Percentiles rank a stretch among this genome's conserved stretches.
phyloP scores from a whole-genome alignment of 2,797 vertebrate genomes.

The Odontamblyopus rebecca region DNA sequence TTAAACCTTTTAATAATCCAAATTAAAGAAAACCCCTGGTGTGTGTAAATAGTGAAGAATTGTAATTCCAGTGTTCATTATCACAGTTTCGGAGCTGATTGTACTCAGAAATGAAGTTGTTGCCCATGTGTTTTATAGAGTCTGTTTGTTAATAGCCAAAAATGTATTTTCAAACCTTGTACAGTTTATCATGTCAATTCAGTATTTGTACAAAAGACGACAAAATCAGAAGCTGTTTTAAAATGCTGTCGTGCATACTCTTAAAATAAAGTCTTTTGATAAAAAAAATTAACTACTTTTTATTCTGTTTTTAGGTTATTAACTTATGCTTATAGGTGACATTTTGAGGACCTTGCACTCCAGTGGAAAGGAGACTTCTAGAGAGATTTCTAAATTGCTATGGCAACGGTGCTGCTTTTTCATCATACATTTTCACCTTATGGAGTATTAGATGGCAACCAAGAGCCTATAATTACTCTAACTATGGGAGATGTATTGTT shows the following conservation, averaged over 20 bases:
- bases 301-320: neutral
- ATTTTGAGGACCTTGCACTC: too few relatives aligned
- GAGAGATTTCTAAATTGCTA: too few relatives aligned
- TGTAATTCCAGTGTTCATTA: neutral
- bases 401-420: too few relatives aligned
- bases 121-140: neutral
- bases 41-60: neutral
- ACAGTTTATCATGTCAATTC: conserved; percentile 59
- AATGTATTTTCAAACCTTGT: conserved; percentile 26
- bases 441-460: too few relatives aligned
- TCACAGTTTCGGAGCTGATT: neutral
- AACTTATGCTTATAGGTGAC: too few relatives aligned
- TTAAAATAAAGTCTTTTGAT: conserved; percentile 66
- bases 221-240: conserved; percentile 42
- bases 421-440: too few relatives aligned
- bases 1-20: conserved; percentile 21
- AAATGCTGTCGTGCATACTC: conserved; percentile 39
- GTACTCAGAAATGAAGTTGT: neutral
- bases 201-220: conserved; percentile 41
- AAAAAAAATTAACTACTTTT: neutral
- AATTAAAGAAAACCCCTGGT: neutral
- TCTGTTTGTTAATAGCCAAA: neutral
- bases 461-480: too few relatives aligned
- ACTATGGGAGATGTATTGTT: too few relatives aligned
- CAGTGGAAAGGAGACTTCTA: too few relatives aligned